Conservation (phyloP, 1,140 invertebrate genomes). For the Hestina assimilis region DNA sequence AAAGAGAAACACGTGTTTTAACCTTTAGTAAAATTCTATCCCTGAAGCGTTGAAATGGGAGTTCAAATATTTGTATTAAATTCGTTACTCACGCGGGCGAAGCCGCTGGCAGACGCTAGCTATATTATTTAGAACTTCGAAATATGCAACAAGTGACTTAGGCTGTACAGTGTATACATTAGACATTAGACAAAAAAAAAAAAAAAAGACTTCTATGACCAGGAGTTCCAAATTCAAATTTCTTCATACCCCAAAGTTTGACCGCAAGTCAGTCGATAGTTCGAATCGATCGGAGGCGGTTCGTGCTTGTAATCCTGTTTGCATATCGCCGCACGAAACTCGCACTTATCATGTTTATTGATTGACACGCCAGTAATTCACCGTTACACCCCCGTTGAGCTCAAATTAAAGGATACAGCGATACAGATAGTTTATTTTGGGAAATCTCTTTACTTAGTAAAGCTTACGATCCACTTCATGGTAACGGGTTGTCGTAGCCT, state of each 20-base stretch:
- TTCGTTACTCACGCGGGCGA: no score
- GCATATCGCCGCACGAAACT: constrained; percentile 72
- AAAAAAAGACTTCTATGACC: not conserved
- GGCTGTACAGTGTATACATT: no score
- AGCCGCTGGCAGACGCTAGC: no score
- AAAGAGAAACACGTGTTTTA: no score
- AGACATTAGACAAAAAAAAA: not conserved
- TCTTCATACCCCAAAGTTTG: not conserved
- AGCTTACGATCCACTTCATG: no score
- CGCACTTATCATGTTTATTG: constrained; percentile 76
- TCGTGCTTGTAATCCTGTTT: constrained; percentile 67
- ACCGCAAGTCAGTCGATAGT: constrained; percentile 36
- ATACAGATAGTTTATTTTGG: not conserved
- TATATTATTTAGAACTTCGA: no score
- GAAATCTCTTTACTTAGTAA: no score
- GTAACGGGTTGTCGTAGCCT: no score
- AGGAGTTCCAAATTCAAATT: constrained; percentile 12
- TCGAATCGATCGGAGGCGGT: constrained; percentile 43
- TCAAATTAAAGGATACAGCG: constrained; percentile 4
- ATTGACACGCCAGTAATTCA: constrained; percentile 74
- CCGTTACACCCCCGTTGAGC: constrained; percentile 40
- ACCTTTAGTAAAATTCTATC: no score
- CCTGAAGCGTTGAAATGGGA: no score
- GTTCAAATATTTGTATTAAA: no score
- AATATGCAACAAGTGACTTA: no score